phyloP scores from a whole-genome alignment of 1,140 invertebrate genomes.

The Calycopis cecrops region DNA sequence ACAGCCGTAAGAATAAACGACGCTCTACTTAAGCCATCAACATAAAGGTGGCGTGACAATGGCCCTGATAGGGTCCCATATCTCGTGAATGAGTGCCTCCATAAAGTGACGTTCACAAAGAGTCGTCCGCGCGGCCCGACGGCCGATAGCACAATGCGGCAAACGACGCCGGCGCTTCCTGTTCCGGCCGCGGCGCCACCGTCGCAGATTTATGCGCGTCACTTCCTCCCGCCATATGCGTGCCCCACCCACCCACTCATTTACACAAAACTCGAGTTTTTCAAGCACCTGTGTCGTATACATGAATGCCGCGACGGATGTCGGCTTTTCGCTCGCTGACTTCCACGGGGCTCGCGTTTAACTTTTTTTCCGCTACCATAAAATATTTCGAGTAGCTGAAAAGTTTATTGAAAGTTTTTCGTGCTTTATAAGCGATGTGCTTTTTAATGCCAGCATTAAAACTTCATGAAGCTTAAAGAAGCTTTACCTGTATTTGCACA shows the following conservation, averaged over 20 bases:
- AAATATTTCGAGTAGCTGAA: slow-evolving; percentile 2
- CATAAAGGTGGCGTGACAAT: slow-evolving; percentile 59
- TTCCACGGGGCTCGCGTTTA: slow-evolving; percentile 15
- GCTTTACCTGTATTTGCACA: slow-evolving; percentile 3
- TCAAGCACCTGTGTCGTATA: slow-evolving; percentile 62
- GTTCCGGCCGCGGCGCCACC: slow-evolving; percentile 67
- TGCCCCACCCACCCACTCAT: slow-evolving; percentile 54
- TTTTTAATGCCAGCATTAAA: not conserved
- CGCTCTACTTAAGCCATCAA: slow-evolving; percentile 13
- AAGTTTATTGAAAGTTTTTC: slow-evolving; percentile 1
- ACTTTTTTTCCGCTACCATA: not conserved
- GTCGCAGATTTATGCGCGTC: slow-evolving; percentile 70
- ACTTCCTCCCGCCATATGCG: slow-evolving; percentile 69
- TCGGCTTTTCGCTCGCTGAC: slow-evolving; percentile 39
- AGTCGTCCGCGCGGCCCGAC: slow-evolving; percentile 60
- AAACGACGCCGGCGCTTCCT: slow-evolving; percentile 67
- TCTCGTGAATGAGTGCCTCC: slow-evolving; percentile 51
- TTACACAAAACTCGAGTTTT: slow-evolving; percentile 70
- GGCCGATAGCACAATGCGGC: slow-evolving; percentile 69
- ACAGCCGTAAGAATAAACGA: slow-evolving; percentile 34
- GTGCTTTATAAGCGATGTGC: not conserved
- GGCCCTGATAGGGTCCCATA: slow-evolving; percentile 48
- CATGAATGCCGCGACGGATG: slow-evolving; percentile 44
- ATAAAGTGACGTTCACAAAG: slow-evolving; percentile 65
- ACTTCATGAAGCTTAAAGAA: not conserved